Evolutionary conservation across 2,797 vertebrate species (phyloP).

Genomic region (Triplophysa yarkandensis): DNA sequence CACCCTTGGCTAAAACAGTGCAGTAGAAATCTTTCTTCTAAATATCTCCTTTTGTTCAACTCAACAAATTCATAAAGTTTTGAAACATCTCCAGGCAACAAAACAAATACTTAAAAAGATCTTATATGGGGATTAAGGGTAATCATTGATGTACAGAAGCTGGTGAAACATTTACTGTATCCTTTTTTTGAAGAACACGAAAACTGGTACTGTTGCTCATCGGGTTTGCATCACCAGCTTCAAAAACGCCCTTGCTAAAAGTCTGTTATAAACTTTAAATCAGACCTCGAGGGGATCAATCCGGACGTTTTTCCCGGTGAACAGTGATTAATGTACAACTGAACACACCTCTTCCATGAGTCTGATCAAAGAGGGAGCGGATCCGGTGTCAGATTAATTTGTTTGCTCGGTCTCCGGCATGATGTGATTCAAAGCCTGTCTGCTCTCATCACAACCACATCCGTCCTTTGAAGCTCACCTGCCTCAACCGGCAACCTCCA

Average conservation of each 20-base stretch:
- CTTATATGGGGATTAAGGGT: background rate
- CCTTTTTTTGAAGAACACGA: constrained; percentile 59
- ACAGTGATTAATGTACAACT: constrained; percentile 48
- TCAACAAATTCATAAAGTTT: no score
- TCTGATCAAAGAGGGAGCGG: constrained; percentile 53
- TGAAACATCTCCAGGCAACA: no score
- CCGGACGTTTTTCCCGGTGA: constrained; percentile 21
- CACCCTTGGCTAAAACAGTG: no score
- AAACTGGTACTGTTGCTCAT: background rate
- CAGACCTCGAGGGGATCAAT: constrained; percentile 16
- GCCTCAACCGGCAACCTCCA: constrained; percentile 45
- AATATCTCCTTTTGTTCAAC: no score
- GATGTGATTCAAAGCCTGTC: constrained; percentile 53
- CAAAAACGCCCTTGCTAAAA: background rate
- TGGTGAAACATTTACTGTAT: no score
- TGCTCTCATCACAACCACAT: constrained; percentile 45
- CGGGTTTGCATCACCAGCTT: background rate
- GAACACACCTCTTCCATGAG: constrained; percentile 46
- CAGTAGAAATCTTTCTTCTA: no score
- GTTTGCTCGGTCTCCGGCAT: constrained; percentile 51
- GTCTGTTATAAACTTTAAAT: constrained; percentile 23
- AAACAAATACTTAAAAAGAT: no score
- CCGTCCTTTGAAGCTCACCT: constrained; percentile 53
- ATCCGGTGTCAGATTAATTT: constrained; percentile 55
- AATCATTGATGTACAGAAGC: background rate